Base-by-base conservation (phyloP, 2,888 invertebrate species). In the Helleia helle region DNA sequence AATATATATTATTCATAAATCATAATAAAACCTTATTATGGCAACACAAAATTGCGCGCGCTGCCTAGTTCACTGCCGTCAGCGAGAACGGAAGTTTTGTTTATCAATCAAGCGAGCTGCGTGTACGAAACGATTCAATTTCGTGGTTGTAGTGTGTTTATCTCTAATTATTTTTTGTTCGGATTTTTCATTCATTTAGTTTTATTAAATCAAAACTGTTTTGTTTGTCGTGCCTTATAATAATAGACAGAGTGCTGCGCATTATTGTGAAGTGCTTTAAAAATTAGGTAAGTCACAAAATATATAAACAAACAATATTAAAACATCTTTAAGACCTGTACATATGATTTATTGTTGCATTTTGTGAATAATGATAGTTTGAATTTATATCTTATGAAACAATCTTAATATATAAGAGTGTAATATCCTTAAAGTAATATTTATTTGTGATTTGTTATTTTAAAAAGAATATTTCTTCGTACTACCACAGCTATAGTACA, bases 21-120 rank as follows among this genome's bases (percentile, higher is more conserved):
- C n/a, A n/a, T n/a, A n/a, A n/a, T n/a, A 12, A 13, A 2, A 9
- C 3, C 1, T 43, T n/a, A 5, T 1, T 8, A 18, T 15, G 52
- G 73, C 65, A 75, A 62, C 60, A 62, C 57, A 12, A 12, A 49
- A 68, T 53, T 81, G 83, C 83, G 83, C 83, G 83, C 83, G 81
- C 76, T 18, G 18, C 9, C 17, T 18, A 17, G 11, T n/a, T n/a
- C n/a, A n/a, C n/a, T 34, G 12, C 17, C 8, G 34, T 22, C 34
- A 22, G 34, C 34, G 4, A 8, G 18, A 22, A 62, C 63, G 67
- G 69, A 71, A 71, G 68, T 75, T 79, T 76, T 83, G 83, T 81
- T 83, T 83, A 81, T 76, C 81, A 80, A 77, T 79, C 74, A 75
- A 73, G 48, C 46, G 31, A 38, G 27, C 38, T 25, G 30, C 17